Evolutionary conservation across 2,888 invertebrate species (phyloP).

Genomic region (Coenonympha glycerion): DNA sequence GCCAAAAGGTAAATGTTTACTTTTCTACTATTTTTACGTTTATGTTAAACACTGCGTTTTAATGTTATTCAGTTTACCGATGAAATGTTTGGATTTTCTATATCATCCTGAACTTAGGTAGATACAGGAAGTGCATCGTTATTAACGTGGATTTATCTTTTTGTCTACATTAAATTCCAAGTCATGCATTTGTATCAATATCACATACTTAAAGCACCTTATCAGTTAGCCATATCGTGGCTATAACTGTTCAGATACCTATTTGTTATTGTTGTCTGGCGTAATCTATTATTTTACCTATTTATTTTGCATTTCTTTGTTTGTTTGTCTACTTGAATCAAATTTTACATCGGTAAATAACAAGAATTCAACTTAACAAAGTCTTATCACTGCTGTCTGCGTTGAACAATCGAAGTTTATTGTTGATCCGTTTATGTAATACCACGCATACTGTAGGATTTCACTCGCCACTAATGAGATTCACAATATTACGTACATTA

Average conservation of each 20-base stretch:
- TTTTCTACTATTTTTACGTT: background rate
- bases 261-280: background rate
- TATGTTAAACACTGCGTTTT: background rate
- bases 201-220: background rate
- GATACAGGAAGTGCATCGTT: background rate
- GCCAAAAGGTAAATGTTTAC: slow-evolving; percentile 53
- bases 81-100: no score
- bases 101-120: background rate
- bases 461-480: slow-evolving; percentile 39
- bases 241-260: background rate
- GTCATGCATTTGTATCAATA: slow-evolving; percentile 1
- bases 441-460: slow-evolving; percentile 24
- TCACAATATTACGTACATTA: slow-evolving; percentile 37
- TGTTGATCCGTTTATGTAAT: slow-evolving; percentile 1
- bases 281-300: background rate
- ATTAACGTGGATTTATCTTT: background rate
- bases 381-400: background rate
- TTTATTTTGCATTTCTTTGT: no score
- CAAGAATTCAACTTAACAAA: no score
- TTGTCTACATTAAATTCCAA: background rate
- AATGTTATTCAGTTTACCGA: no score
- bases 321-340: no score
- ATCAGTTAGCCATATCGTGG: background rate
- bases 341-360: no score
- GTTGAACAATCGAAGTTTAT: background rate